Evolutionary conservation across 2,888 invertebrate species (phyloP).

Genomic region (Polyommatus iphigenia): DNA sequence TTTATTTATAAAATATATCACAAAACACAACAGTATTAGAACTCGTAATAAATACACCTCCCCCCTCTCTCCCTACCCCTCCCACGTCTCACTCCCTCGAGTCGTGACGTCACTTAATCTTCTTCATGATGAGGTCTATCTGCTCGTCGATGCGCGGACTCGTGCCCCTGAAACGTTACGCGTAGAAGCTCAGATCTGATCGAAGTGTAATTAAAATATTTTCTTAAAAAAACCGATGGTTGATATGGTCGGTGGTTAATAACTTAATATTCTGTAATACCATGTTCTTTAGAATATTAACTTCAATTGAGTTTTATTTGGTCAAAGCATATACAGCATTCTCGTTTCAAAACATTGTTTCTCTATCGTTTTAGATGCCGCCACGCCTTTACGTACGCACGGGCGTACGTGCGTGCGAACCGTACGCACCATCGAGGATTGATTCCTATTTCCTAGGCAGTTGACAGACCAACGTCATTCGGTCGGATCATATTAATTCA

Average conservation of each 20-base stretch:
- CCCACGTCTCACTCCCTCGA: constrained; percentile 20
- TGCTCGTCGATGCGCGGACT: constrained; percentile 90
- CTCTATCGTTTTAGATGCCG: neutral
- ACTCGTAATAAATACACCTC: constrained; percentile 23
- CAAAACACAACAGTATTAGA: constrained; percentile 34
- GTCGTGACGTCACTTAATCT: constrained; percentile 49
- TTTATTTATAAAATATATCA: constrained; percentile 31
- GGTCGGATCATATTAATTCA: too few species aligned
- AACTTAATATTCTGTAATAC: too few species aligned
- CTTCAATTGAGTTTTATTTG: too few species aligned
- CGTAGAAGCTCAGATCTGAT: neutral
- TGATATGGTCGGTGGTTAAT: too few species aligned
- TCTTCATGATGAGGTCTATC: constrained; percentile 86
- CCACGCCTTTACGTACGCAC: neutral
- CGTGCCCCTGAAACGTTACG: constrained; percentile 76
- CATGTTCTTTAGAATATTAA: too few species aligned
- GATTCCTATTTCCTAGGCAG: too few species aligned
- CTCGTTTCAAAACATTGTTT: too few species aligned
- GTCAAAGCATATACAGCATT: too few species aligned
- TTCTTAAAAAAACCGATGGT: neutral
- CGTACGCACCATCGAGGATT: neutral
- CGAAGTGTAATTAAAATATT: neutral
- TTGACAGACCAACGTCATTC: too few species aligned
- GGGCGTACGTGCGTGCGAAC: neutral
- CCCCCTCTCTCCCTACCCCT: neutral